A percentile compares a stretch with the other conserved stretches of the same genome.
Conservation (phyloP, 2,797 vertebrate genomes). For the Bucorvus abyssinicus region DNA sequence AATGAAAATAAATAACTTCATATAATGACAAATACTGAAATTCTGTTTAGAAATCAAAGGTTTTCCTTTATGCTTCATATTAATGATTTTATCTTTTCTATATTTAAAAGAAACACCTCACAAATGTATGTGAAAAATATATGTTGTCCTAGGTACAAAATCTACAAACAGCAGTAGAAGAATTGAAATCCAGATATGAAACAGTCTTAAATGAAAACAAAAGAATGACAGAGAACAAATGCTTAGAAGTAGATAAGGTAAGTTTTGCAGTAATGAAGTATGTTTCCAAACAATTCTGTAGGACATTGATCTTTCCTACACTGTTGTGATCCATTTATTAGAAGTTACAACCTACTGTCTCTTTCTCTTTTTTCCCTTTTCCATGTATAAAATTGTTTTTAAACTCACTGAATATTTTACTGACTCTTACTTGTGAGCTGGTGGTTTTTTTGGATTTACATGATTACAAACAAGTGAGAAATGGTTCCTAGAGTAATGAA, state of each 20-base stretch:
- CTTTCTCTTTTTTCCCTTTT: background rate
- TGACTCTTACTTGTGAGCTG: background rate
- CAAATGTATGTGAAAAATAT: background rate
- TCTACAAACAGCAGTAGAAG: constrained; percentile 74
- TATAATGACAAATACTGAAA: background rate
- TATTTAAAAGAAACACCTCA: background rate
- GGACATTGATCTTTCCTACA: background rate
- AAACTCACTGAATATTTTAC: background rate
- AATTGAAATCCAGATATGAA: constrained; percentile 74
- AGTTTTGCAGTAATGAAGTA: background rate
- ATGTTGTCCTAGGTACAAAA: constrained; percentile 76
- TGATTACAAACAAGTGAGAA: background rate
- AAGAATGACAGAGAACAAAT: constrained; percentile 66
- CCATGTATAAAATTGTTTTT: background rate
- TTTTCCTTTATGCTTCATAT: background rate
- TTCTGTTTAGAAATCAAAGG: background rate
- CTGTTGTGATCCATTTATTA: background rate
- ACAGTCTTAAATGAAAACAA: constrained; percentile 72
- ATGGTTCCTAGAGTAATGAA: background rate
- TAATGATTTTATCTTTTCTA: background rate
- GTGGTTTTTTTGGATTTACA: background rate
- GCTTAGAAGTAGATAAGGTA: constrained; percentile 76
- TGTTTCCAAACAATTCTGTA: background rate
- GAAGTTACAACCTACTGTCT: background rate
- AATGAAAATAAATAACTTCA: background rate